These are phyloP conservation scores for Ciconia maguari DNA, from an alignment of 2,113 vertebrate species.

Conservation along the genomic window DNA sequence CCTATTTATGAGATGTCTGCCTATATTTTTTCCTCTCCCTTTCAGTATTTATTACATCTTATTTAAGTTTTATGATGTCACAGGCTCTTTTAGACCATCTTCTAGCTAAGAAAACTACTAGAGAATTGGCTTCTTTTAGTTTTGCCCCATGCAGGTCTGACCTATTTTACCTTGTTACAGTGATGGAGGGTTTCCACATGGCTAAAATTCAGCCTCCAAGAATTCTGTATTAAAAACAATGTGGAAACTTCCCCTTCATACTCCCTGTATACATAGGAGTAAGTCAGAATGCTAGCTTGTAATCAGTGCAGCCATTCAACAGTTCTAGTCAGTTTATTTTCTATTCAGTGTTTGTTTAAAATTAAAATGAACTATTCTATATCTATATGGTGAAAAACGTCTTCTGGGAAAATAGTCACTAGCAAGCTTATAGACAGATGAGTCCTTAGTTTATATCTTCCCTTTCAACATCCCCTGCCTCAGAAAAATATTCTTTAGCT, in stretches of 20 bases:
- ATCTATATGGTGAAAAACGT: background rate
- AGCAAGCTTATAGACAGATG: background rate
- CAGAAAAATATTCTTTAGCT: background rate
- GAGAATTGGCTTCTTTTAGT: constrained; percentile 8
- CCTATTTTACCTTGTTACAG: constrained; percentile 29
- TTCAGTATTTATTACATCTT: background rate
- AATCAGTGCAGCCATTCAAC: background rate
- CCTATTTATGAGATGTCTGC: background rate
- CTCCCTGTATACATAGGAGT: background rate
- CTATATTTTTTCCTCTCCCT: background rate
- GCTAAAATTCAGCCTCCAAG: constrained; percentile 44
- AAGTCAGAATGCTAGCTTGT: background rate
- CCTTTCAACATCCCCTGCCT: background rate
- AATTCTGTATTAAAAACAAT: background rate
- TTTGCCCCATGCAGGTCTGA: constrained; percentile 22
- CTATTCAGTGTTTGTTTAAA: background rate
- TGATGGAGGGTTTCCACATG: constrained; percentile 4
- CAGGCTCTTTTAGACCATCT: background rate
- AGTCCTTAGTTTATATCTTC: background rate
- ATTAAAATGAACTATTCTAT: background rate
- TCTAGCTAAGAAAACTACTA: constrained; percentile 29
- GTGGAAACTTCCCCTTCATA: background rate
- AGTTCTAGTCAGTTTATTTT: background rate
- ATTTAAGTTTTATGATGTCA: constrained; percentile 1
- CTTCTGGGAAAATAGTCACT: background rate